These are phyloP conservation scores for Trididemnum nubilum DNA, from an alignment of 23 tunicate species.

Conservation along the genomic window DNA sequence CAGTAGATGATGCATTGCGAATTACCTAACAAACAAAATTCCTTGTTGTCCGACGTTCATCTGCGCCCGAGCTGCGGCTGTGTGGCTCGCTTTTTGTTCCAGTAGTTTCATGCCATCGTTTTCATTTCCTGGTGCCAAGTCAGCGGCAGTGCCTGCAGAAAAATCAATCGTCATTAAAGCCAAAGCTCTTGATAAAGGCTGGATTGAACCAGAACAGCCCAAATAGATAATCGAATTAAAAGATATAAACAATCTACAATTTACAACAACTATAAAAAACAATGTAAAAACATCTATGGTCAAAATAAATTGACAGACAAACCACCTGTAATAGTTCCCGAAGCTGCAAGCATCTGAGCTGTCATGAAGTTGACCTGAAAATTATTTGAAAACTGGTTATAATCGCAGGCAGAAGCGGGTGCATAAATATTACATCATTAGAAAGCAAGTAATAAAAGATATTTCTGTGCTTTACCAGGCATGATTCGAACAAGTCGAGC, in stretches of 20 bases:
- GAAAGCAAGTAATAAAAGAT: no score
- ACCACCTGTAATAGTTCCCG: constrained; percentile 77
- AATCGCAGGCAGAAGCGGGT: no score
- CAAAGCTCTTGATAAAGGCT: no score
- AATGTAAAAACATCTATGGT: no score
- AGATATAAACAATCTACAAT: not conserved
- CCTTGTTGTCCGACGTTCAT: constrained; percentile 52
- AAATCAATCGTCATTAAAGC: not conserved
- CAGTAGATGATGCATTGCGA: no score
- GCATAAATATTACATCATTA: no score
- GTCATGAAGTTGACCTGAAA: constrained; percentile 94
- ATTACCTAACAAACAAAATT: constrained; percentile 78
- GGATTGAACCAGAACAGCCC: no score
- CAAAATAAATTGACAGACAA: not conserved
- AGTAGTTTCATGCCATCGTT: constrained; percentile 91
- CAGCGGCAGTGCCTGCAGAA: constrained; percentile 87
- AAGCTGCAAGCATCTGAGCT: constrained; percentile 92
- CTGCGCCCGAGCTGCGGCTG: constrained; percentile 57
- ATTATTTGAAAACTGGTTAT: no score
- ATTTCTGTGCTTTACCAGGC: no score
- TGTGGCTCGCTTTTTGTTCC: constrained; percentile 90
- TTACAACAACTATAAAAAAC: no score
- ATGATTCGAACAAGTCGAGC: no score
- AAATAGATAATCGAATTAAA: no score
- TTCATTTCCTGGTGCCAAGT: constrained; percentile 82